Evolutionary conservation across 1,140 invertebrate genomes (phyloP), one percentile per base, ranked within the genome.

Genomic region (Drosophila kanapiae): DNA sequence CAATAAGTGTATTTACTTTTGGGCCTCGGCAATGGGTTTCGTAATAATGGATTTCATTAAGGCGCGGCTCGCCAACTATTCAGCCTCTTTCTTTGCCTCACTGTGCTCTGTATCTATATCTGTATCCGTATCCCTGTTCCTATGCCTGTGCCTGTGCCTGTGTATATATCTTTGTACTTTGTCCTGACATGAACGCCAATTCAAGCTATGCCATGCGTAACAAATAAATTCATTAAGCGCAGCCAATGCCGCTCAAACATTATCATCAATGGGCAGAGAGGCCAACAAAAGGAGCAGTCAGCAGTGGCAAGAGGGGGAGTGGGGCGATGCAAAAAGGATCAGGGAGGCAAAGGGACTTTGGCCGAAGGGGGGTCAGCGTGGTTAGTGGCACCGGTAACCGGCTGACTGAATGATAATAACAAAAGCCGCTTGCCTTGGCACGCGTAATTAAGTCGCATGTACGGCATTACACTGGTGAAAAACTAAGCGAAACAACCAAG

Each of bases 211-310:
- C 87, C 87, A 91, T 91, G 87, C 87, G 87, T 87, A 91, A 82
- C 87, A 91, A 91, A 91, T 91, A 91, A 91, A 91, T 96, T 71
- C 95, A 96, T 92, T 97, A 94, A 94, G 97, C 97, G 85, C 86
- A 91, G 82, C 86, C 81, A 90, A 91, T 90, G 85, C 86, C 77
- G 69, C 77, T 72, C 68, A 82, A 75, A 80, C 85, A 88, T 90
- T 88, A 88, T 88, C 84, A 88, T 83, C 78, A 71, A 83, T 75
- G 70, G 69, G 57, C 54, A 67, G 47, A 48, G 68, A 23, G 59
- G 58, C 60, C 54, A 56, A 78, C 75, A 78, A 78, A 70, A 74
- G 65, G 56, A 54, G 78, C 70, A 65, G 65, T 35, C 23, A 56
- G 35, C 53, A 56, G 53, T 38, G 53, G 1, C 23, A 13, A 18